A percentile compares a stretch with the other conserved stretches of the same genome.
Evolutionary conservation across 1,140 invertebrate genomes (phyloP).

Genomic region (Linepithema humile): DNA sequence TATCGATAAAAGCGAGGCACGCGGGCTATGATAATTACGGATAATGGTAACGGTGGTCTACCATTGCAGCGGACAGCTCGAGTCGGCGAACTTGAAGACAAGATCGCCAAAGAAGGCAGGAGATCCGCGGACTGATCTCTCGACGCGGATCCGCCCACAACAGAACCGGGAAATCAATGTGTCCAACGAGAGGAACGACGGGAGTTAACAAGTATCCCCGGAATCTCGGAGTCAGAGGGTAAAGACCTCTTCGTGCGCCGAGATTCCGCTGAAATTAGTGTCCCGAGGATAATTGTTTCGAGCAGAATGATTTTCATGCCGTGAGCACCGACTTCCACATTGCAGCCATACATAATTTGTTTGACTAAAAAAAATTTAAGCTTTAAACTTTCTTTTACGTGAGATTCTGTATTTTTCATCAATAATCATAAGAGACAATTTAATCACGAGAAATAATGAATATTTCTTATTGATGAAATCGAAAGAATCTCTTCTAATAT

Average conservation of each 20-base stretch:
- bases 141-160: constrained; percentile 52
- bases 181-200: constrained; percentile 50
- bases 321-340: not conserved
- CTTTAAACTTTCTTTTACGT: not conserved
- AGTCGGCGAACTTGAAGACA: constrained; percentile 20
- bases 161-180: constrained; percentile 55
- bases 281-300: constrained; percentile 37
- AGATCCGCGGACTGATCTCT: constrained; percentile 56
- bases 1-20: constrained; percentile 36
- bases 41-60: constrained; percentile 39
- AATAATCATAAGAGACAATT: not conserved
- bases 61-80: constrained; percentile 10
- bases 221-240: constrained; percentile 53
- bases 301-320: constrained; percentile 19
- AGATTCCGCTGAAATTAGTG: constrained; percentile 47
- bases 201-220: constrained; percentile 48
- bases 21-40: constrained; percentile 46
- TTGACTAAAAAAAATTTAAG: not conserved
- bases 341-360: not conserved
- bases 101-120: constrained; percentile 25
- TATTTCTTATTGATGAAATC: too few species aligned
- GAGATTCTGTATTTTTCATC: not conserved
- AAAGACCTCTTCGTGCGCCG: constrained; percentile 4
- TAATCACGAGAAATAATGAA: too few species aligned
- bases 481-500: too few species aligned